Percentiles rank a stretch among this genome's conserved stretches.
phyloP scores from a whole-genome alignment of 2,888 invertebrate species.

The Latrodectus elegans region DNA sequence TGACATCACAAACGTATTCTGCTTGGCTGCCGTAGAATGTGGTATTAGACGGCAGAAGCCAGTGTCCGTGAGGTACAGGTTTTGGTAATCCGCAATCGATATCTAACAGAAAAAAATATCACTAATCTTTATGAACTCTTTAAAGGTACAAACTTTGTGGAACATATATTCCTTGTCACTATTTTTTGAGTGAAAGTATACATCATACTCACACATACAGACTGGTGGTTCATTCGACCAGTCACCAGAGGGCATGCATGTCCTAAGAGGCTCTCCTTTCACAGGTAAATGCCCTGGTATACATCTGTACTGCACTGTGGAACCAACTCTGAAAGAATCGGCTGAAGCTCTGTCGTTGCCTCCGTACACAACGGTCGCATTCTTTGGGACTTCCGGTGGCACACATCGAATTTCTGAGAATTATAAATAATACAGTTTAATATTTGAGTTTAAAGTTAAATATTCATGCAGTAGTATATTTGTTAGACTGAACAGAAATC shows the following conservation, averaged over 20 bases:
- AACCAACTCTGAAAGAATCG: slow-evolving; percentile 72
- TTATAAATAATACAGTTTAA: neutral
- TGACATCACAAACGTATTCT: slow-evolving; percentile 87
- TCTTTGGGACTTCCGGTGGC: slow-evolving; percentile 87
- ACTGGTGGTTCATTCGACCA: slow-evolving; percentile 72
- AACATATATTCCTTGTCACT: too few relatives aligned
- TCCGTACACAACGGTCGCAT: slow-evolving; percentile 90
- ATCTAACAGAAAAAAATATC: slow-evolving; percentile 61
- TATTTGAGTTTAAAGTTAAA: neutral
- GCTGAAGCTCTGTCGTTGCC: slow-evolving; percentile 85
- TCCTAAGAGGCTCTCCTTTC: slow-evolving; percentile 71
- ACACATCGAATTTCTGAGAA: slow-evolving; percentile 88
- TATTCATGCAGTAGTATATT: neutral
- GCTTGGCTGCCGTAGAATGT: slow-evolving; percentile 91
- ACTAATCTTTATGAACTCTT: neutral
- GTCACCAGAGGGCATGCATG: slow-evolving; percentile 71
- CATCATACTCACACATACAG: slow-evolving; percentile 70
- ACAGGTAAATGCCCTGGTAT: slow-evolving; percentile 71
- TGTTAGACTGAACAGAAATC: too few relatives aligned
- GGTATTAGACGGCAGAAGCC: slow-evolving; percentile 87
- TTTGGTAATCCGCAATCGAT: slow-evolving; percentile 88
- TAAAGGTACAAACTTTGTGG: neutral
- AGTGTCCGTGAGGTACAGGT: slow-evolving; percentile 83
- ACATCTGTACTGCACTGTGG: slow-evolving; percentile 72
- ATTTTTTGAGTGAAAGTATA: neutral